phyloP scores from a whole-genome alignment of 2,797 vertebrate species.

The Mormyrus hasselquistii region DNA sequence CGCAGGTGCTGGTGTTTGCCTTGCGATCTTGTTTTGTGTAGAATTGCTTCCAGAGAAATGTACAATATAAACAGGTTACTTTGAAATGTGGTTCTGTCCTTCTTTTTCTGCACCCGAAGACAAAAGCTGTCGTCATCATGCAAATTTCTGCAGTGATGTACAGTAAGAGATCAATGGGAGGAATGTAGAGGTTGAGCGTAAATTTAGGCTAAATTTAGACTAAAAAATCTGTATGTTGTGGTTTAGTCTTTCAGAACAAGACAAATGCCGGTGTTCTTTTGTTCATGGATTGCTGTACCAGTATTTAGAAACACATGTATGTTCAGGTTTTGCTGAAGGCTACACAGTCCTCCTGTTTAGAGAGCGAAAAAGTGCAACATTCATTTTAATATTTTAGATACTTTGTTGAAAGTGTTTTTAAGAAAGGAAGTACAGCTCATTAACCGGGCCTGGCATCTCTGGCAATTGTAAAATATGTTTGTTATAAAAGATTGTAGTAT shows the following conservation, averaged over 20 bases:
- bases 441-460: not conserved
- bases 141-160: not conserved
- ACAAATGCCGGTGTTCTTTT: not conserved
- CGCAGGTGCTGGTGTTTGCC: not conserved
- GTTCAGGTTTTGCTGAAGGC: not conserved
- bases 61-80: not conserved
- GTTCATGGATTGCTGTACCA: not conserved
- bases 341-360: not conserved
- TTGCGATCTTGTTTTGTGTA: not conserved
- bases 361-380: not conserved
- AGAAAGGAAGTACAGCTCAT: not conserved
- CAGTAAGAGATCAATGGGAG: not conserved
- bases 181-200: not conserved
- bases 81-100: not conserved
- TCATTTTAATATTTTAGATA: not conserved
- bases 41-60: not conserved
- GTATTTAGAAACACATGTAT: not conserved
- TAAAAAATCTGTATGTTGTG: not conserved
- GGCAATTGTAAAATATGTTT: not conserved
- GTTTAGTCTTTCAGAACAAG: not conserved
- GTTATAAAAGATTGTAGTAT: not conserved
- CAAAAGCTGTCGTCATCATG: not conserved
- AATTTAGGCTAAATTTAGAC: not conserved
- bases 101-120: not conserved
- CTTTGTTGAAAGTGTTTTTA: not conserved